A percentile compares a stretch with the other conserved stretches of the same genome.
Conservation (phyloP, 2,113 vertebrate species). For the Alosa alosa region DNA sequence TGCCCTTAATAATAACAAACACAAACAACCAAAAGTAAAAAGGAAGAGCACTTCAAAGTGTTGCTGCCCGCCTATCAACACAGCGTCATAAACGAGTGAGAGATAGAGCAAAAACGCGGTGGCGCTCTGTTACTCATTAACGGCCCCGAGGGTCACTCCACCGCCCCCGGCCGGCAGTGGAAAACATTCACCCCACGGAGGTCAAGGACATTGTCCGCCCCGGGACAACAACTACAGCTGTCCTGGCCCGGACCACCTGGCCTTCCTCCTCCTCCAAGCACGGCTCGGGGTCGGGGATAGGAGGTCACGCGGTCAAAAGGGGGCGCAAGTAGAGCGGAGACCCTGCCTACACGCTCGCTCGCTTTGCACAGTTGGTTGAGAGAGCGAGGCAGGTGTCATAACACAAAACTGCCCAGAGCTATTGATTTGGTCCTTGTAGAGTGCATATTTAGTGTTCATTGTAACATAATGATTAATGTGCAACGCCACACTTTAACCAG, state of each 20-base stretch:
- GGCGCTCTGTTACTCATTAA: constrained; percentile 37
- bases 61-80: not conserved
- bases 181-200: constrained; percentile 33
- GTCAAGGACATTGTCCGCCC: constrained; percentile 15
- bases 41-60: not conserved
- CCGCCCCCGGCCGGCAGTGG: not conserved
- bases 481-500: not conserved
- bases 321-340: not conserved
- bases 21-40: not conserved
- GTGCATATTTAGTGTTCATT: not conserved
- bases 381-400: not conserved
- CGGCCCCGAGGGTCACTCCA: not conserved
- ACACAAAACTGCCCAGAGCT: not conserved
- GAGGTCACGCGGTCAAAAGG: not conserved
- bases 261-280: not conserved
- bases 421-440: not conserved
- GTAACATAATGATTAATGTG: not conserved
- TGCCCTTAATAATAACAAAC: not conserved
- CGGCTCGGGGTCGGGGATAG: not conserved
- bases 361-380: not conserved
- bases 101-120: not conserved
- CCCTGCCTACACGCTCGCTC: not conserved
- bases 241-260: not conserved
- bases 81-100: constrained; percentile 4
- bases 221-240: not conserved